Evolutionary conservation across 2,113 vertebrate genomes (phyloP).

Genomic region (Rousettus leschenaultii): DNA sequence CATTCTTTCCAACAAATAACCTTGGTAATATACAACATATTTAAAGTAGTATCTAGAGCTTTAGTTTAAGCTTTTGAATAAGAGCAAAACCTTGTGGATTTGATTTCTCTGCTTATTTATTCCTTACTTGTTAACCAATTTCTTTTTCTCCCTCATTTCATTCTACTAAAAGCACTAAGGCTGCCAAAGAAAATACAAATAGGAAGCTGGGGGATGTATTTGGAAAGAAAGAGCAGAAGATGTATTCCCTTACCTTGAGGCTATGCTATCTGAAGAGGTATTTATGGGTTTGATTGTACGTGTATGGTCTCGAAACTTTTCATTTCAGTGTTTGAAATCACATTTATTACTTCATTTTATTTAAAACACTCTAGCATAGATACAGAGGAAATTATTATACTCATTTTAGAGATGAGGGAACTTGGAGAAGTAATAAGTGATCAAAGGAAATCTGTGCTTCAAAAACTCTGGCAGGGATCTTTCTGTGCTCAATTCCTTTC

Average conservation of each 20-base stretch:
- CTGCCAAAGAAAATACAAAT: neutral
- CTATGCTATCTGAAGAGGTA: neutral
- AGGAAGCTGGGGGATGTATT: fast-evolving
- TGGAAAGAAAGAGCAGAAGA: neutral
- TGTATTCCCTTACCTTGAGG: neutral
- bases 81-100: neutral
- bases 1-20: neutral
- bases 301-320: neutral
- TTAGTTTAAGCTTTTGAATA: neutral
- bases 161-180: neutral
- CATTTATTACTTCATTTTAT: neutral
- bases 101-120: neutral
- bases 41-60: neutral
- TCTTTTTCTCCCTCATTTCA: neutral
- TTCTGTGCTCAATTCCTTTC: neutral
- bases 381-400: neutral
- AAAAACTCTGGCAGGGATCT: neutral
- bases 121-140: neutral
- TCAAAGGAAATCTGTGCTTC: neutral
- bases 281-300: neutral
- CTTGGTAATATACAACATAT: neutral
- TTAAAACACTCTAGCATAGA: neutral
- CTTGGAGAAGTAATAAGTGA: neutral
- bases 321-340: neutral
- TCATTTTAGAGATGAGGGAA: neutral